A percentile compares a stretch with the other conserved stretches of the same genome.
Evolutionary conservation across 2,113 vertebrate species (phyloP).

Genomic region (Lophotis ruficrista): DNA sequence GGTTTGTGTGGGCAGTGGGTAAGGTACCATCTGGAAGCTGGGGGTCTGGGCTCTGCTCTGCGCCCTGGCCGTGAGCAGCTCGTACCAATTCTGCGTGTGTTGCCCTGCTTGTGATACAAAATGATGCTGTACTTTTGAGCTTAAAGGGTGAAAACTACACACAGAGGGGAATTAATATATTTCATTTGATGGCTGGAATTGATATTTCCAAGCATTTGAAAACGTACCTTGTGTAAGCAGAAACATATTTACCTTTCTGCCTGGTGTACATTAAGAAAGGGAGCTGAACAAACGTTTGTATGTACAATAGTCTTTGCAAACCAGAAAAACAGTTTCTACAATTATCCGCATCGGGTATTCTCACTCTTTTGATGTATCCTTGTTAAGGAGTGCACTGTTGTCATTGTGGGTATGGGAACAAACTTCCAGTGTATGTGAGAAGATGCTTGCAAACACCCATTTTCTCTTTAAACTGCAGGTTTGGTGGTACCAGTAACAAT

Average conservation of each 20-base stretch:
- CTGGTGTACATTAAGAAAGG: not conserved
- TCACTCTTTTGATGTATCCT: not conserved
- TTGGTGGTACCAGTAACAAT: conserved; percentile 82
- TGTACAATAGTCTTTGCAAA: not conserved
- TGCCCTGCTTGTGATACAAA: not conserved
- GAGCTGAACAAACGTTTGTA: not conserved
- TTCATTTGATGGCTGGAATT: not conserved
- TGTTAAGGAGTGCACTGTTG: not conserved
- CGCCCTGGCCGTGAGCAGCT: not conserved
- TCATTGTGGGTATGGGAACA: not conserved
- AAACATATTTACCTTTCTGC: not conserved
- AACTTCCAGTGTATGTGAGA: not conserved
- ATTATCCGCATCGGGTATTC: not conserved
- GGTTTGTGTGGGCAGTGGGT: accelerated
- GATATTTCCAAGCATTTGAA: not conserved
- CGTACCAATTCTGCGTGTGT: not conserved
- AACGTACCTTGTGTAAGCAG: not conserved
- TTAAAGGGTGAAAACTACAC: not conserved
- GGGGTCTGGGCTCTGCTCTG: not conserved
- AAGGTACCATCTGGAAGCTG: not conserved
- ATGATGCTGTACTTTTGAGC: accelerated
- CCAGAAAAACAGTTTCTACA: not conserved
- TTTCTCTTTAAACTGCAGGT: conserved; percentile 75
- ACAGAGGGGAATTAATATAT: not conserved
- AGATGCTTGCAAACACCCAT: not conserved